Percentiles rank a stretch among this genome's conserved stretches.
Conservation (phyloP, 1,140 invertebrate species). For the Yoshiicerus persimilis region DNA sequence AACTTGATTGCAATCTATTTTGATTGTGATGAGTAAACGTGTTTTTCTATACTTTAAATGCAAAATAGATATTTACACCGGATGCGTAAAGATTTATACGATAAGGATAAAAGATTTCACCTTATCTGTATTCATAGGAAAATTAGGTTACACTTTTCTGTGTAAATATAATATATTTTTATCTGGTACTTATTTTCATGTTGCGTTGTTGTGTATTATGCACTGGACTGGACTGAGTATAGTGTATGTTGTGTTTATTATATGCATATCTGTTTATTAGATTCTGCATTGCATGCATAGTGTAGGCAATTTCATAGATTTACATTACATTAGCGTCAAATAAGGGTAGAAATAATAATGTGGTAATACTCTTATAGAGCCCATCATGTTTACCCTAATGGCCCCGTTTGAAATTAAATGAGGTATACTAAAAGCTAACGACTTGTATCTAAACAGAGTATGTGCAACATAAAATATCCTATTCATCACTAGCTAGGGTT, state of each 20-base stretch:
- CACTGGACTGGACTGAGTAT: not conserved
- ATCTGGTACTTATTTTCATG: too few species aligned
- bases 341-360: not conserved
- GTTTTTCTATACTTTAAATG: not conserved
- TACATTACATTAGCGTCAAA: not conserved
- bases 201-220: too few species aligned
- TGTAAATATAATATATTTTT: too few species aligned
- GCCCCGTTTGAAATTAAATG: slow-evolving; percentile 8
- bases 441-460: not conserved
- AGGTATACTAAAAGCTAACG: not conserved
- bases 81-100: too few species aligned
- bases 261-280: not conserved
- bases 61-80: not conserved
- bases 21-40: not conserved
- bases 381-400: slow-evolving; percentile 10
- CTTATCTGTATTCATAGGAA: not conserved
- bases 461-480: not conserved
- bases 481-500: too few species aligned
- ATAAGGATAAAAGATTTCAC: not conserved
- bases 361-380: not conserved
- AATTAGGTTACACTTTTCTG: not conserved
- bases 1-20: not conserved
- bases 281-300: not conserved
- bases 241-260: not conserved
- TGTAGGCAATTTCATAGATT: not conserved